Evolutionary conservation across 2,113 vertebrate genomes (phyloP).

Genomic region (Vicugna pacos): DNA sequence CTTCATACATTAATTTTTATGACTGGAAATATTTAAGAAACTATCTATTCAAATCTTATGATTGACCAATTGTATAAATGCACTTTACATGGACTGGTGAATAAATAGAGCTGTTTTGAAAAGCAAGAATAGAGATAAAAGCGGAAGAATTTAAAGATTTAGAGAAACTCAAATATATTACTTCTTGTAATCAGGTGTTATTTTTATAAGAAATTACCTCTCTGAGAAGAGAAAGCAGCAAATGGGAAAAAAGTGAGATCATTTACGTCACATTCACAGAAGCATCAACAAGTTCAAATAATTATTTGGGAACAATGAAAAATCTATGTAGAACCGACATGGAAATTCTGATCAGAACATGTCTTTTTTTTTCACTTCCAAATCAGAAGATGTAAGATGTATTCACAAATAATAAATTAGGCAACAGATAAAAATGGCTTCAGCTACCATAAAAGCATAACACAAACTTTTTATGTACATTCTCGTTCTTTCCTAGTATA

Average conservation of each 20-base stretch:
- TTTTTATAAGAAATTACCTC: slow-evolving; percentile 2
- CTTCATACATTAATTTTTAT: not conserved
- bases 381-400: not conserved
- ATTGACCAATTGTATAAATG: not conserved
- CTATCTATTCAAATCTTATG: not conserved
- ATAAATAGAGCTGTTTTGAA: not conserved
- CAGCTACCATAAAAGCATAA: not conserved
- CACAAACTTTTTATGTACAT: not conserved
- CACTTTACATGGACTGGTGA: not conserved
- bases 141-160: slow-evolving; percentile 1
- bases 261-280: not conserved
- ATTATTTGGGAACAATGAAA: slow-evolving; percentile 29
- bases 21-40: slow-evolving; percentile 20
- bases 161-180: not conserved
- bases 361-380: slow-evolving; percentile 10
- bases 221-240: slow-evolving; percentile 1
- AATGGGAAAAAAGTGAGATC: not conserved
- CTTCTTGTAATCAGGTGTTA: not conserved
- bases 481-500: not conserved
- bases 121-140: not conserved
- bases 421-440: not conserved
- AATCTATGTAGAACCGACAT: not conserved
- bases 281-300: not conserved
- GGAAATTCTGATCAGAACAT: not conserved
- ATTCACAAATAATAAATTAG: not conserved